These are phyloP conservation scores for Limnothrissa miodon DNA, from an alignment of 2,113 vertebrate genomes.

Conservation along the genomic window DNA sequence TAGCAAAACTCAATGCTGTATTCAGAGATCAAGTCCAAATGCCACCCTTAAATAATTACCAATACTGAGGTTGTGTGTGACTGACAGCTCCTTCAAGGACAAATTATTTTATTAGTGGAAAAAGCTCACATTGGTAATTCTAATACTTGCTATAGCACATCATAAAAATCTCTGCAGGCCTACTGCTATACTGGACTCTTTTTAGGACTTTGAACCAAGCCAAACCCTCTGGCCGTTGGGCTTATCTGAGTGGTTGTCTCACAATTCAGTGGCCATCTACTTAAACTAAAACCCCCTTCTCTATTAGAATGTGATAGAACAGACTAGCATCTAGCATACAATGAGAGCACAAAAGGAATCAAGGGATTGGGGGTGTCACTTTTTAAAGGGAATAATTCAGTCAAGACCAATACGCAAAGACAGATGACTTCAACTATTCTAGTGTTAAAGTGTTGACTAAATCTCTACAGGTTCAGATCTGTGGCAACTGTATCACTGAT, in stretches of 20 bases:
- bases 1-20: not conserved
- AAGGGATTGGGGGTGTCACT: not conserved
- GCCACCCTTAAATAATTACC: not conserved
- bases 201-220: not conserved
- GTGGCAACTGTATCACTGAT: not conserved
- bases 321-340: not conserved
- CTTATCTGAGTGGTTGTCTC: not conserved
- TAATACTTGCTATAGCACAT: too few relatives aligned
- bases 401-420: not conserved
- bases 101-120: not conserved
- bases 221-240: not conserved
- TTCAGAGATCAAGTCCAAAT: not conserved
- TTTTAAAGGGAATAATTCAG: not conserved
- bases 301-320: not conserved
- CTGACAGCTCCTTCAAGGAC: not conserved
- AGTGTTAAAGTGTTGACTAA: not conserved
- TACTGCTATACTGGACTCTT: not conserved
- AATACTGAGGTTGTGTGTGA: not conserved
- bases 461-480: not conserved
- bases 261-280: not conserved
- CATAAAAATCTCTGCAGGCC: too few relatives aligned
- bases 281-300: not conserved
- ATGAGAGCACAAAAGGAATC: not conserved
- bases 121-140: not conserved
- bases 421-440: not conserved